phyloP scores from a whole-genome alignment of 1,140 invertebrate genomes.

The Aricia agestis region DNA sequence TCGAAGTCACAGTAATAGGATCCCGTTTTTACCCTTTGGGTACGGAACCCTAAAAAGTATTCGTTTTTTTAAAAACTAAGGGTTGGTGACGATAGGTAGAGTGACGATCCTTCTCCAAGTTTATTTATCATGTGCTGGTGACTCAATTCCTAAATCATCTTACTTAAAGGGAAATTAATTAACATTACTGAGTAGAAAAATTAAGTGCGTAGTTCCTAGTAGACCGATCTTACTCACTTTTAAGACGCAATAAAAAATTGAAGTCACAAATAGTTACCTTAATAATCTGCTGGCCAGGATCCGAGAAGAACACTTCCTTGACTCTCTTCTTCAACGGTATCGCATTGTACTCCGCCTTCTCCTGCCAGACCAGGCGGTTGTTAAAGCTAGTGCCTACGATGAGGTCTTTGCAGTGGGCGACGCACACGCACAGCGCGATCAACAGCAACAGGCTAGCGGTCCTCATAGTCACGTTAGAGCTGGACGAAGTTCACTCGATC shows the following conservation, averaged over 20 bases:
- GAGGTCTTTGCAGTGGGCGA: slow-evolving; percentile 55
- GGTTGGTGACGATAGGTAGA: too few species aligned
- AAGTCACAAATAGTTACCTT: slow-evolving; percentile 45
- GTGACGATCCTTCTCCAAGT: too few species aligned
- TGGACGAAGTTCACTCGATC: slow-evolving; percentile 31
- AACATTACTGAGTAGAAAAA: too few species aligned
- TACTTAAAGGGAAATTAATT: too few species aligned
- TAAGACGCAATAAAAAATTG: not conserved
- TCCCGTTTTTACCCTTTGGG: too few species aligned
- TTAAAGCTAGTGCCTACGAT: slow-evolving; percentile 67
- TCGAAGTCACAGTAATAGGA: too few species aligned
- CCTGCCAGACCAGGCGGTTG: slow-evolving; percentile 52
- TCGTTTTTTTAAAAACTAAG: too few species aligned
- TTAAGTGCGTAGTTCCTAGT: too few species aligned
- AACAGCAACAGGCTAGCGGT: slow-evolving; percentile 39
- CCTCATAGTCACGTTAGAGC: slow-evolving; percentile 50
- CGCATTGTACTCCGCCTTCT: slow-evolving; percentile 62
- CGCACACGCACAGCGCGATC: slow-evolving; percentile 40
- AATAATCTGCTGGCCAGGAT: slow-evolving; percentile 63
- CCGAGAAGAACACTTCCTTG: slow-evolving; percentile 64
- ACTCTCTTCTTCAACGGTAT: slow-evolving; percentile 66
- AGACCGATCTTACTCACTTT: too few species aligned
- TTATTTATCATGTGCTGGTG: too few species aligned
- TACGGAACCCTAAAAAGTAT: too few species aligned
- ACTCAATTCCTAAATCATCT: too few species aligned